Evolutionary conservation across 2,113 vertebrate species (phyloP).

Genomic region (Nesogale talazaci): DNA sequence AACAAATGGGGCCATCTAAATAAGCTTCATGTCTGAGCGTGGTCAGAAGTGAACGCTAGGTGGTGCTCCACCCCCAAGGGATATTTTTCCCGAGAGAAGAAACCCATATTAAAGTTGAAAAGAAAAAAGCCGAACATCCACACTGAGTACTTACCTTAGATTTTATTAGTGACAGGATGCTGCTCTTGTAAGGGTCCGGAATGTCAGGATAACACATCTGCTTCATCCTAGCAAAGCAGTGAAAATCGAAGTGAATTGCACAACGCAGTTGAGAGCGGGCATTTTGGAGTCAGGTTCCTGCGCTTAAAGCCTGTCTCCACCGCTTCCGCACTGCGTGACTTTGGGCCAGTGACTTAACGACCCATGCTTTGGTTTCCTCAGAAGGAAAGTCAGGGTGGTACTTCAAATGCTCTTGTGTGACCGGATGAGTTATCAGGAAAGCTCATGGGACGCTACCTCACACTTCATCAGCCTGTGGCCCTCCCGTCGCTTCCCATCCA

Average conservation of each 20-base stretch:
- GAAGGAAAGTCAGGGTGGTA: neutral
- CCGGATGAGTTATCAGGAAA: neutral
- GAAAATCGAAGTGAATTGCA: neutral
- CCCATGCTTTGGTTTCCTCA: neutral
- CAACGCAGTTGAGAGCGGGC: neutral
- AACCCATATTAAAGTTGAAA: neutral
- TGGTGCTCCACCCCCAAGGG: neutral
- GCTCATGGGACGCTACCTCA: neutral
- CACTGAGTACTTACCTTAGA: slow-evolving; percentile 80
- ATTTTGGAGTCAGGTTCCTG: neutral
- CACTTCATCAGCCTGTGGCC: too few species aligned
- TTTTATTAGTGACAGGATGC: slow-evolving; percentile 82
- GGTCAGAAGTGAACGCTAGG: neutral
- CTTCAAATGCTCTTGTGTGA: neutral
- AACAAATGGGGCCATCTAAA: neutral
- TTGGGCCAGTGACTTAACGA: neutral
- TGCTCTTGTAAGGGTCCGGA: slow-evolving; percentile 85
- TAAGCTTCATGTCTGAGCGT: neutral
- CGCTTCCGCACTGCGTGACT: neutral
- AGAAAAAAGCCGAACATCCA: too few species aligned
- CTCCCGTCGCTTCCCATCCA: too few species aligned
- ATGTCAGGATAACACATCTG: slow-evolving; percentile 85
- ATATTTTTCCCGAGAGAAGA: neutral
- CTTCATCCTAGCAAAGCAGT: slow-evolving; percentile 80
- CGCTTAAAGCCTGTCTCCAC: neutral